These are phyloP conservation scores for Galaxea fascicularis DNA, from an alignment of 92 coral and sea anemone species.

Conservation along the genomic window DNA sequence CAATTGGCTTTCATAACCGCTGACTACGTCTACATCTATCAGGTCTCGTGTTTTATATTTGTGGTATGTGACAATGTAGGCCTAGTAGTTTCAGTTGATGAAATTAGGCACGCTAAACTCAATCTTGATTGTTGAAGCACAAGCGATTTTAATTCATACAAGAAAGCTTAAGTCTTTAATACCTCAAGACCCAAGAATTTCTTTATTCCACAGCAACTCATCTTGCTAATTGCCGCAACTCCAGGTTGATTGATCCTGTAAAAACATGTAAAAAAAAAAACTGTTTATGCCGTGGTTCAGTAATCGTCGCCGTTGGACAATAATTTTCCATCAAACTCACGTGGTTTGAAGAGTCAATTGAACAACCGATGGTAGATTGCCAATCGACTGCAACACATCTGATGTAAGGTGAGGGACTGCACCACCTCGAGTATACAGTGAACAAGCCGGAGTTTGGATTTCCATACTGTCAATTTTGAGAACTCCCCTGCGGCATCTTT, in stretches of 20 bases:
- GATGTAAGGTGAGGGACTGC: conserved; percentile 83
- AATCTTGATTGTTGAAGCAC: no score
- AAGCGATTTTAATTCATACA: neutral
- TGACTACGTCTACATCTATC: no score
- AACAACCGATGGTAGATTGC: conserved; percentile 58
- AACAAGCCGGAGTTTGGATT: conserved; percentile 84
- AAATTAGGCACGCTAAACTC: no score
- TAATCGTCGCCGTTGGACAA: neutral
- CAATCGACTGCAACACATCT: conserved; percentile 67
- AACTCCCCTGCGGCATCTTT: conserved; percentile 64
- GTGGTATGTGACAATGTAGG: no score
- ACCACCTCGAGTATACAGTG: conserved; percentile 88
- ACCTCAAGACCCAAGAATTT: conserved; percentile 77
- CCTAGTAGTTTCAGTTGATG: no score
- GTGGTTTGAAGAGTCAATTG: conserved; percentile 85
- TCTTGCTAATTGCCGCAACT: conserved; percentile 49
- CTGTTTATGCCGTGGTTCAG: neutral
- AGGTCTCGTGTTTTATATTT: no score
- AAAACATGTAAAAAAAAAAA: neutral
- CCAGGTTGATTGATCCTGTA: conserved; percentile 78
- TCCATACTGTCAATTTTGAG: conserved; percentile 44
- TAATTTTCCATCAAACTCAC: conserved; percentile 67
- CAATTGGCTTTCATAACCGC: no score
- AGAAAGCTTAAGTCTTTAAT: neutral
- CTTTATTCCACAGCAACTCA: conserved; percentile 53